Evolutionary conservation across 1,140 invertebrate genomes (phyloP).

Genomic region (Wiebesia pumilae): DNA sequence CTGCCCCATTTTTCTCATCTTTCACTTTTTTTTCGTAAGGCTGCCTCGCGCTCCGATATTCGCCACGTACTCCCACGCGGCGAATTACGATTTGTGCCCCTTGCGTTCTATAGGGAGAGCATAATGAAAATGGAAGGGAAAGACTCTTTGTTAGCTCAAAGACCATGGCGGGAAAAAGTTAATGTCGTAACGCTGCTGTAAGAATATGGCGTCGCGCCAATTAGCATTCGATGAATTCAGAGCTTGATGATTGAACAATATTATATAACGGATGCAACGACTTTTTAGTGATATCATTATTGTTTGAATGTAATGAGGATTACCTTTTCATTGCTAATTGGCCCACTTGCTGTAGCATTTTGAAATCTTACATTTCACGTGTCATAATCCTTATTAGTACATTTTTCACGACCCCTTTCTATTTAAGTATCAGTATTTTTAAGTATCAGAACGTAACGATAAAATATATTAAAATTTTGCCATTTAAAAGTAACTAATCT

Average conservation of each 20-base stretch:
- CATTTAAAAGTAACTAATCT: too few relatives aligned
- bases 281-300: neutral
- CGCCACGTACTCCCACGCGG: slow-evolving; percentile 33
- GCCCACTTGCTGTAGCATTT: too few relatives aligned
- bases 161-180: slow-evolving; percentile 13
- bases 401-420: too few relatives aligned
- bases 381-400: too few relatives aligned
- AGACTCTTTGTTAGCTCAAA: neutral
- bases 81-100: slow-evolving; percentile 24
- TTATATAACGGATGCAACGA: neutral
- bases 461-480: too few relatives aligned
- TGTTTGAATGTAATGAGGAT: neutral
- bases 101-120: neutral
- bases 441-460: too few relatives aligned
- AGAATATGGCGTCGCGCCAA: neutral
- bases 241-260: neutral
- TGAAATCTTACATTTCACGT: too few relatives aligned
- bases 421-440: too few relatives aligned
- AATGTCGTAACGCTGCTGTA: neutral
- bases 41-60: neutral
- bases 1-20: slow-evolving; percentile 40
- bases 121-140: slow-evolving; percentile 48
- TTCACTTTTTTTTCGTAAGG: neutral
- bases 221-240: neutral
- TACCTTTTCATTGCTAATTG: neutral